Base-by-base conservation (phyloP, 2,888 invertebrate genomes). In the Bellardia bayeri region DNA sequence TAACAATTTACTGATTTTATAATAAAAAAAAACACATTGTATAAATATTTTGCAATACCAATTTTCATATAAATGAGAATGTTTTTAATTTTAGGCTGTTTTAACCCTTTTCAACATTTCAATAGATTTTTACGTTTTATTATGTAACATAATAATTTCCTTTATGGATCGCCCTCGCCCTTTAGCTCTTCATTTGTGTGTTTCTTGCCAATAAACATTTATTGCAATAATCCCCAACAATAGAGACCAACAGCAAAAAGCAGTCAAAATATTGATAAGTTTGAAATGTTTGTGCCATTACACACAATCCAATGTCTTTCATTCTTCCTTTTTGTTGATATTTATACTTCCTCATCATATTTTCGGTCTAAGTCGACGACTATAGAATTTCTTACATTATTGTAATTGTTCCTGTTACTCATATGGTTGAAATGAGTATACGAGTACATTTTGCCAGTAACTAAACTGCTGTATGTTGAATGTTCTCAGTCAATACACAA, bases 221-320 rank as follows among this genome's bases (percentile, higher is more conserved):
- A 85, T 82, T 78, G 78, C 75, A 80, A 87, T 79, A 83, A 80
- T 75, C 64, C 83, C 33, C 1, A 80, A 87, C 86, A 87, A 86
- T 83, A 80, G 80, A 78, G 61, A 45, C 45, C 3, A 90, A 90
- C 90, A 91, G 56, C 42, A 64, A 33, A 64, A 66, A 82, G 56
- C 56, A 82, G 91, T 92, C 92, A 91, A 91, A 91, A 92, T 91
- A 92, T 91, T 91, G 91, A 91, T 91, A 91, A 91, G 91, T 91
- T 91, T 87, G 90, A 92, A 89, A 89, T 90, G 91, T 69, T 79
- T 83, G 54, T 80, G 83, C 83, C 80, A 83, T 83, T 83, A 80
- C 66, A 56, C 72, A 71, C 69, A 11, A 80, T 23, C 40, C 66
- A 85, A 89, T 86, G 74, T 74, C 37, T 82, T 82, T 68, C 49